Base-by-base conservation (phyloP, 2,888 invertebrate genomes). In the Atherix ibis region DNA sequence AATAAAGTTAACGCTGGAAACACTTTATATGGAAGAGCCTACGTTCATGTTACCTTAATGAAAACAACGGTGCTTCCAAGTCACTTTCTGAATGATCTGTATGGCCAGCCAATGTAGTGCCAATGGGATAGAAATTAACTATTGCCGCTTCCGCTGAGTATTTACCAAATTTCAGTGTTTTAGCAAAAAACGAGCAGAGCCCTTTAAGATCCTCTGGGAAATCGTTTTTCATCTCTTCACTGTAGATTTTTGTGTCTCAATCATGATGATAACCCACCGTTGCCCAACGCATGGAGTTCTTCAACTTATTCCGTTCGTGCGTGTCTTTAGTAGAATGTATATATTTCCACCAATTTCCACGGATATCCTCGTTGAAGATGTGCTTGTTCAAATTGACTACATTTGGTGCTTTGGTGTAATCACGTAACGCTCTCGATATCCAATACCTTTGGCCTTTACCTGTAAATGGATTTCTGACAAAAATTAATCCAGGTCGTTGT, bases 191-290 rank as follows among this genome's bases (percentile, higher is more conserved):
- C 49, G 66, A 61, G 31, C 76, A 72, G 37, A 92, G 54, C 17
- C 64, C 57, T 2, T 62, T 62, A 35, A 94, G 61, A 47, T 91
- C 88, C 10, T 50, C 42, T 0, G 92, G 92, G 58, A 94, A 83
- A 8, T 58, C 50, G 31, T 71, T 65, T 53, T 66, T 72, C 40
- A 66, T 69, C 4, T 67, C 56, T 57, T 87, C 83, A 36, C 65
- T 70, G 51, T 88, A 88, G 9, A 75, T 75, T 70, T 97, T 98
- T 34, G 87, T 83, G 49, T 91, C 78, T 97, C 98, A 98, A 56
- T 98, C 78, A 60, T 98, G 94, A 62, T 98, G 97, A 55, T 94
- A 95, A 10, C 98, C 98, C 22, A 97, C 61, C 0, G 97, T 98
- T 2, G 82, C 74, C 98, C 98, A 98, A 47, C 97, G 66, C 46